These are phyloP conservation scores for Haliclona indistincta DNA, from an alignment of 37 sponge, comb jelly and placozoan genomes.

Conservation along the genomic window DNA sequence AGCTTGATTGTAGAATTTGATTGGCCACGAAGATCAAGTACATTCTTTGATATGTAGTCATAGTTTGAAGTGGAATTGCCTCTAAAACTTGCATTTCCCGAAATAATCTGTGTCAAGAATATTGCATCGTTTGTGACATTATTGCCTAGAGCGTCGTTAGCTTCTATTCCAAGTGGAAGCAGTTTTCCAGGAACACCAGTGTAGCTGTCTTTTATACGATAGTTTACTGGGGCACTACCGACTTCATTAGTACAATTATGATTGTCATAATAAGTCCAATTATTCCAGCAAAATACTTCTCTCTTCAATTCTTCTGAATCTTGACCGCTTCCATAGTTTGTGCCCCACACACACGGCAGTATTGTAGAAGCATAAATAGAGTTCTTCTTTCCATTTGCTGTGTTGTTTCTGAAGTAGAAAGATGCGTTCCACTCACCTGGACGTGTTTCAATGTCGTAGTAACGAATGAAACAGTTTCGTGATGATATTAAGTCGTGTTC, in stretches of 20 bases:
- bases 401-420: conserved; percentile 43
- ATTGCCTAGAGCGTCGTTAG: conserved; percentile 19
- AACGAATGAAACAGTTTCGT: conserved; percentile 49
- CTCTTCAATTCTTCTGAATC: background rate
- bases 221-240: background rate
- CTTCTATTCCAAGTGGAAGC: background rate
- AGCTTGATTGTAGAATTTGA: background rate
- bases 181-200: conserved; percentile 3
- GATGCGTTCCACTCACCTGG: conserved; percentile 25
- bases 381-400: conserved; percentile 5
- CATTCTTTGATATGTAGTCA: background rate
- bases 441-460: background rate
- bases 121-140: conserved; percentile 11
- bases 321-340: background rate
- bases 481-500: conserved; percentile 33
- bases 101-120: background rate
- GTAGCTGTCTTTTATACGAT: background rate
- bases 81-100: background rate
- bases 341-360: conserved; percentile 58
- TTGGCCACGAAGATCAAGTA: background rate
- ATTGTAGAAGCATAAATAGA: conserved; percentile 63
- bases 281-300: conserved; percentile 10
- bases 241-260: background rate
- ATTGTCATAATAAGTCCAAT: background rate
- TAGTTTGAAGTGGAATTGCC: background rate